Percentiles rank a stretch among this genome's conserved stretches.
Evolutionary conservation across 2,888 invertebrate species (phyloP).

Genomic region (Rotaria sp.): DNA sequence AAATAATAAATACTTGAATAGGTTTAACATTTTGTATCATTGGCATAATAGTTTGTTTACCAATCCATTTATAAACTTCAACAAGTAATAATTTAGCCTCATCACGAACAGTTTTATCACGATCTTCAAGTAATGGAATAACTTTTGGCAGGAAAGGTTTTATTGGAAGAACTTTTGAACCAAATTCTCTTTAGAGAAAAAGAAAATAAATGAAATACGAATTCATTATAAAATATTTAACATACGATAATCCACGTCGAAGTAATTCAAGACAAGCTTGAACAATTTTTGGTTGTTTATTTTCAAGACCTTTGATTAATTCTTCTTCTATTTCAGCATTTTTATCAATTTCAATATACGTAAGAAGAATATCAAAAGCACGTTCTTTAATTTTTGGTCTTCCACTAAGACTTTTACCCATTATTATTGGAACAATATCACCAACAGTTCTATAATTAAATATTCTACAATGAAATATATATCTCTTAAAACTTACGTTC

Average conservation of each 20-base stretch:
- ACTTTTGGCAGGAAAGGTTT: conserved; percentile 64
- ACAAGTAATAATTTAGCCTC: conserved; percentile 82
- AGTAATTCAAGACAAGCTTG: conserved; percentile 72
- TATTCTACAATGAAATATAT: neutral
- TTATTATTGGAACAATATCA: conserved; percentile 79
- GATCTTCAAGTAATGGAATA: conserved; percentile 79
- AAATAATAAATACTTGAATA: conserved; percentile 63
- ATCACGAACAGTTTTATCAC: conserved; percentile 81
- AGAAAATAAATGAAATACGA: neutral
- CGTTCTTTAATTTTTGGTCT: conserved; percentile 83
- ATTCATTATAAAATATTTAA: neutral
- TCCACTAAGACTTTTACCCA: conserved; percentile 83
- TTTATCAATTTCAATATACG: conserved; percentile 92
- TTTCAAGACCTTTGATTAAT: conserved; percentile 81
- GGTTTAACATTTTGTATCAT: conserved; percentile 65
- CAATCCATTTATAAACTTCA: conserved; percentile 86
- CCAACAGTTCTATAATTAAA: conserved; percentile 64
- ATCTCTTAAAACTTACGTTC: conserved; percentile 59
- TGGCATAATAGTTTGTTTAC: conserved; percentile 52
- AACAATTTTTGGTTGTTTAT: conserved; percentile 90
- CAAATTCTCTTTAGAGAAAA: conserved; percentile 66
- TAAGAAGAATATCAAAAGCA: conserved; percentile 76
- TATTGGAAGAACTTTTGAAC: conserved; percentile 77
- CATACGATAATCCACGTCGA: conserved; percentile 66
- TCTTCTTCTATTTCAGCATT: conserved; percentile 73